Evolutionary conservation across 1,140 invertebrate genomes (phyloP).

Genomic region (Camponotus pennsylvanicus): DNA sequence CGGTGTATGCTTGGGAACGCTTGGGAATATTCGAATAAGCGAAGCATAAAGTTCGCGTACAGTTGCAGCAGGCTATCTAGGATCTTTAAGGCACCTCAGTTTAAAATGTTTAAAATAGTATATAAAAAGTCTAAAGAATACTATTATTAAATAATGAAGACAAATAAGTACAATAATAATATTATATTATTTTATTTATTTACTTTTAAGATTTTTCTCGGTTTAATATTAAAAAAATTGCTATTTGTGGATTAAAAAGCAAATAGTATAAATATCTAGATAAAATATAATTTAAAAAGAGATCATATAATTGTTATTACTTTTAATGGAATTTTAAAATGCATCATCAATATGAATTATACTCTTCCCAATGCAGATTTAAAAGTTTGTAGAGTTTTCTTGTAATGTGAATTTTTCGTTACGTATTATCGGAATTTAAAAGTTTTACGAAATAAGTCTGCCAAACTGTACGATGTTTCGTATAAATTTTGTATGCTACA

Average conservation of each 20-base stretch:
- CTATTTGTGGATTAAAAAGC: neutral
- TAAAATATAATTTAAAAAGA: neutral
- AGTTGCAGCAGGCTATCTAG: slow-evolving; percentile 16
- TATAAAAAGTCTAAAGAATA: too few species aligned
- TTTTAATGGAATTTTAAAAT: neutral
- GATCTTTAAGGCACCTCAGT: slow-evolving; percentile 36
- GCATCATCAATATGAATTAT: neutral
- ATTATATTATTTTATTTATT: too few species aligned
- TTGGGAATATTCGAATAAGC: slow-evolving; percentile 33
- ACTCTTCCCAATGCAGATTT: neutral
- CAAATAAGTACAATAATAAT: too few species aligned
- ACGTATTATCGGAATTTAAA: slow-evolving; percentile 18
- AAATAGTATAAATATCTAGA: neutral
- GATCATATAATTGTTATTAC: neutral
- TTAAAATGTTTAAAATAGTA: neutral
- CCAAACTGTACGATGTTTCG: slow-evolving; percentile 9
- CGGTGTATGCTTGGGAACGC: slow-evolving; percentile 23
- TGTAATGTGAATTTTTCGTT: slow-evolving; percentile 11
- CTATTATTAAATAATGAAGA: too few species aligned
- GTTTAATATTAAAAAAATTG: too few species aligned
- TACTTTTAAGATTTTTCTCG: too few species aligned
- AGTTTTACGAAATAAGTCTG: slow-evolving; percentile 31
- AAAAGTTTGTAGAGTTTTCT: neutral
- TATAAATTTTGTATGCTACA: slow-evolving; percentile 42
- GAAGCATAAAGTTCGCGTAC: slow-evolving; percentile 47